Conservation (phyloP, 2,888 invertebrate genomes). For the Nudaria mundana region DNA sequence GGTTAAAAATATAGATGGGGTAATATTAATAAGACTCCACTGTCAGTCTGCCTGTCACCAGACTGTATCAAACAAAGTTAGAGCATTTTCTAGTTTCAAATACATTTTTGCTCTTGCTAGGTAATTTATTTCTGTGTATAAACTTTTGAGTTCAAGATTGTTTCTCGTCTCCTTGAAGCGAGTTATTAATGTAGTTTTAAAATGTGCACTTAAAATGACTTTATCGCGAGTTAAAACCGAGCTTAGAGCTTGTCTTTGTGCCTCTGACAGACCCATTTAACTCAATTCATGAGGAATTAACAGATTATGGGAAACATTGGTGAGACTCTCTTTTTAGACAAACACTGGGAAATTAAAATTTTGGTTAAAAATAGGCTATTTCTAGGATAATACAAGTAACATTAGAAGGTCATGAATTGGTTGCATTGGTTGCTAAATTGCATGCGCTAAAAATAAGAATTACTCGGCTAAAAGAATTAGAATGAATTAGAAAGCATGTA, state of each 20-base stretch:
- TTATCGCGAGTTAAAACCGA: constrained; percentile 62
- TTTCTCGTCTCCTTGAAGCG: constrained; percentile 42
- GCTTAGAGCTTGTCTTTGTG: constrained; percentile 65
- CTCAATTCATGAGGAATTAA: constrained; percentile 45
- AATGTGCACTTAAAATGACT: constrained; percentile 68
- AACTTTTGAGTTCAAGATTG: constrained; percentile 59
- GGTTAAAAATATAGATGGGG: too few species aligned
- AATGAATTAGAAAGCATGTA: too few species aligned
- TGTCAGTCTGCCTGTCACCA: too few species aligned
- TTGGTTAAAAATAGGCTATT: not conserved
- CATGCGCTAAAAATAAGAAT: too few species aligned
- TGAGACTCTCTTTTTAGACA: not conserved
- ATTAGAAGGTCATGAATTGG: too few species aligned
- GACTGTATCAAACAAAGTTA: too few species aligned
- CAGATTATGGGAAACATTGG: constrained; percentile 19
- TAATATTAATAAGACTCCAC: too few species aligned
- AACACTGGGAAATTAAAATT: not conserved
- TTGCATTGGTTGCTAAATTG: too few species aligned
- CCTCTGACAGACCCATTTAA: constrained; percentile 57
- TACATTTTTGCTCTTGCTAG: constrained; percentile 16
- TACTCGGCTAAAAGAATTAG: too few species aligned
- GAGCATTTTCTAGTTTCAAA: not conserved
- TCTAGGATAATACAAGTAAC: too few species aligned
- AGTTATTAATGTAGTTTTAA: constrained; percentile 75
- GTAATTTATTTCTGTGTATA: constrained; percentile 27